phyloP scores from a whole-genome alignment of 92 coral and sea anemone species.

The Porites divaricata region DNA sequence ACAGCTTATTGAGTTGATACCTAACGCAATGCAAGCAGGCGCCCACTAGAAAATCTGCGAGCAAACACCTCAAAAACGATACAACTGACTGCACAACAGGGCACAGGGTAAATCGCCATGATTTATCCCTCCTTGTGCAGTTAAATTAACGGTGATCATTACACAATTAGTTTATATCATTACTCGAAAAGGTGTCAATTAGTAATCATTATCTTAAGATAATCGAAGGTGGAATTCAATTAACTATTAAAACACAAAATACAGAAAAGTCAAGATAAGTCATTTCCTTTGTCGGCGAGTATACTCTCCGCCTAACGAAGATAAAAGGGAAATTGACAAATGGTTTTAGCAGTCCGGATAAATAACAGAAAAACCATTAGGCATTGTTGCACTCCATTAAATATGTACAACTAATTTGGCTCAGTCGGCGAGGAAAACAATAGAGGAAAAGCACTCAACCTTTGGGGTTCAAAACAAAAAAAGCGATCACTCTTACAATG shows the following conservation, averaged over 20 bases:
- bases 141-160: conserved; percentile 89
- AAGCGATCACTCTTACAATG: conserved; percentile 14
- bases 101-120: conserved; percentile 13
- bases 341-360: conserved; percentile 75
- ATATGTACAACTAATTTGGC: conserved; percentile 54
- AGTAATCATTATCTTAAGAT: conserved; percentile 94
- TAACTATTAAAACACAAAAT: conserved; percentile 85
- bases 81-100: conserved; percentile 22
- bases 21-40: conserved; percentile 2
- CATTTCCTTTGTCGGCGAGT: conserved; percentile 76
- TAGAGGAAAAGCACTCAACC: conserved; percentile 29
- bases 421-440: conserved; percentile 40
- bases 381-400: conserved; percentile 59
- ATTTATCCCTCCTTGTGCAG: conserved; percentile 40
- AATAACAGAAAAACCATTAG: conserved; percentile 73
- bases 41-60: not conserved
- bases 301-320: conserved; percentile 63
- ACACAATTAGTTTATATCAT: conserved; percentile 94
- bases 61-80: conserved; percentile 26
- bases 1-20: conserved; percentile 61
- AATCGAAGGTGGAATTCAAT: conserved; percentile 99
- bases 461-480: not conserved
- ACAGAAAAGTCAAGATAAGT: conserved; percentile 70
- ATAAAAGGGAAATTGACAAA: conserved; percentile 78
- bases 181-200: conserved; percentile 94